Evolutionary conservation across 1,140 invertebrate genomes (phyloP).

Genomic region (Lucilia cuprina): DNA sequence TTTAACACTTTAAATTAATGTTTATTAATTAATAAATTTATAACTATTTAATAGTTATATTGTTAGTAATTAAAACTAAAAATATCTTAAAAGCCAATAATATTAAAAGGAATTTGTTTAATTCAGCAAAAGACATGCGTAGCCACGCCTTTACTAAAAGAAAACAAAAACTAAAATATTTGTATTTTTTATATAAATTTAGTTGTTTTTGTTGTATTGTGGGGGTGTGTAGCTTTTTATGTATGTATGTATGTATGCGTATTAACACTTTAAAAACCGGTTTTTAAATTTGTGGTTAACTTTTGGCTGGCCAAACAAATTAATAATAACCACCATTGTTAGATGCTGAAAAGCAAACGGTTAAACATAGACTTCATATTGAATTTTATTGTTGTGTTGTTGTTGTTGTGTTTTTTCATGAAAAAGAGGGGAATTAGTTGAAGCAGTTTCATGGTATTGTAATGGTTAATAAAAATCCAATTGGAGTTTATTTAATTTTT

Average conservation of each 20-base stretch:
- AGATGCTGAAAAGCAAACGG: background rate
- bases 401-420: too few relatives aligned
- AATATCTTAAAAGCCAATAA: background rate
- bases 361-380: conserved; percentile 26
- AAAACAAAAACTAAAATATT: background rate
- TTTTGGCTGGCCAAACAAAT: background rate
- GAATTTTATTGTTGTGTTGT: background rate
- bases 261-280: conserved; percentile 21
- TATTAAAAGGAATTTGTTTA: background rate
- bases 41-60: too few relatives aligned
- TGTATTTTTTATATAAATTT: background rate
- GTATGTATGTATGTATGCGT: too few relatives aligned
- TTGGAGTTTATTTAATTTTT: conserved; percentile 17
- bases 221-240: background rate
- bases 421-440: conserved; percentile 19
- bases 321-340: conserved; percentile 35
- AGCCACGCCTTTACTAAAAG: conserved; percentile 43
- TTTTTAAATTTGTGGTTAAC: background rate
- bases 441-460: too few relatives aligned
- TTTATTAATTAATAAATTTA: too few relatives aligned
- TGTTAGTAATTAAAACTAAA: too few relatives aligned
- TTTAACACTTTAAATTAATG: too few relatives aligned
- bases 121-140: conserved; percentile 36
- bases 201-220: background rate
- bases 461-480: conserved; percentile 3